Conservation (phyloP, 2,113 vertebrate genomes). For the Spea bombifrons region DNA sequence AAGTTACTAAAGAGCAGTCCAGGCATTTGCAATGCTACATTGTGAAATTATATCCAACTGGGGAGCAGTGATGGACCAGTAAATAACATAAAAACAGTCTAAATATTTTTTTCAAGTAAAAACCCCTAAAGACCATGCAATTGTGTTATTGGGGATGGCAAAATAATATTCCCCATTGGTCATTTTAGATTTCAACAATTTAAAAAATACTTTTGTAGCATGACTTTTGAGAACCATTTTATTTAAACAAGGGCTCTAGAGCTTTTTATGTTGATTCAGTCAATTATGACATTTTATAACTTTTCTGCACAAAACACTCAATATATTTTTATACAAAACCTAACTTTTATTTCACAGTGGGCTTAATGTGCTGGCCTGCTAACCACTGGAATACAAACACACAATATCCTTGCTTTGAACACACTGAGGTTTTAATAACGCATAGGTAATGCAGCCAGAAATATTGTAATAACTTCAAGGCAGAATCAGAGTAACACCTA, state of each 20-base stretch:
- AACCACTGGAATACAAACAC: background rate
- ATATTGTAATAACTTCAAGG: background rate
- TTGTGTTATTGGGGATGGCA: too few relatives aligned
- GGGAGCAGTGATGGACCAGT: too few relatives aligned
- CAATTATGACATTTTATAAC: background rate
- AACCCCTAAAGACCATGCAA: too few relatives aligned
- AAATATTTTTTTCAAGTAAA: too few relatives aligned
- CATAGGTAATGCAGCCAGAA: background rate
- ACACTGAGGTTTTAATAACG: background rate
- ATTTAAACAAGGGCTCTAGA: background rate
- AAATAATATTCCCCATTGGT: too few relatives aligned
- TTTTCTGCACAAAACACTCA: background rate
- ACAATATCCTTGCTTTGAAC: background rate
- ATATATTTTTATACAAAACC: background rate
- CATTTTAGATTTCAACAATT: background rate
- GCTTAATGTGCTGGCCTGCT: background rate
- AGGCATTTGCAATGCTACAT: too few relatives aligned
- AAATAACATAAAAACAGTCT: too few relatives aligned
- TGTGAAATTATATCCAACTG: too few relatives aligned
- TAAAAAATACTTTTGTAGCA: background rate
- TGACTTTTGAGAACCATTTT: background rate
- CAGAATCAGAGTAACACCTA: too few relatives aligned
- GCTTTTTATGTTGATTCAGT: background rate
- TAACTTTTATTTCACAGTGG: background rate
- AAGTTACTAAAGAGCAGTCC: too few relatives aligned